phyloP scores from a whole-genome alignment of 2,113 vertebrate species.

The Nesoenas mayeri region DNA sequence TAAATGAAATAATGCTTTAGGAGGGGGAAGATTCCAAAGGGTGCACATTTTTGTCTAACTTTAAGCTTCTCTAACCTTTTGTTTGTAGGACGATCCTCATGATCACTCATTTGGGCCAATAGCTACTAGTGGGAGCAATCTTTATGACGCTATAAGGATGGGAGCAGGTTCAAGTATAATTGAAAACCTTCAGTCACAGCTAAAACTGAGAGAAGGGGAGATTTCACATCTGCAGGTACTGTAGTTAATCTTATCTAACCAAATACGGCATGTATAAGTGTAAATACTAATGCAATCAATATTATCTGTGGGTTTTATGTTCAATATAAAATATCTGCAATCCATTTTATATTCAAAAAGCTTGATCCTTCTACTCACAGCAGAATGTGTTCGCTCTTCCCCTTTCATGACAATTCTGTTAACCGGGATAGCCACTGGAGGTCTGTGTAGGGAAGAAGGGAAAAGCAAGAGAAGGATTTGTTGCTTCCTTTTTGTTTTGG shows the following conservation, averaged over 20 bases:
- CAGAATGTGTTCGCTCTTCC: background rate
- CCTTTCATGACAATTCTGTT: background rate
- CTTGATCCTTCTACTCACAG: background rate
- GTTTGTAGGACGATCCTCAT: slow-evolving; percentile 85
- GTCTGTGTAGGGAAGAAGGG: background rate
- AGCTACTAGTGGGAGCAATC: slow-evolving; percentile 85
- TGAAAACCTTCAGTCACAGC: slow-evolving; percentile 95
- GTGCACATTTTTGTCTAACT: background rate
- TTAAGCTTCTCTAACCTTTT: background rate
- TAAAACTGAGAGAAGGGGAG: slow-evolving; percentile 95
- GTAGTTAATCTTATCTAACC: background rate
- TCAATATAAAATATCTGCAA: background rate
- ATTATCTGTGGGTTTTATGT: background rate
- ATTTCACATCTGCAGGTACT: slow-evolving; percentile 93
- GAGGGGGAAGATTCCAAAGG: background rate
- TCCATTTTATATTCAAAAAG: background rate
- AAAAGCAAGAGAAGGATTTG: background rate
- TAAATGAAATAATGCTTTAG: background rate
- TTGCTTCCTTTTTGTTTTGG: background rate
- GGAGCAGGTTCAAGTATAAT: slow-evolving; percentile 94
- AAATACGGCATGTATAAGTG: background rate
- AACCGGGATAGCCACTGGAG: background rate
- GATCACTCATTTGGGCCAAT: slow-evolving; percentile 84
- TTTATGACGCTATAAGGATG: slow-evolving; percentile 92
- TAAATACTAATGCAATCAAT: background rate